These are phyloP conservation scores for Oligia latruncula DNA, from an alignment of 2,888 invertebrate genomes.

Conservation along the genomic window DNA sequence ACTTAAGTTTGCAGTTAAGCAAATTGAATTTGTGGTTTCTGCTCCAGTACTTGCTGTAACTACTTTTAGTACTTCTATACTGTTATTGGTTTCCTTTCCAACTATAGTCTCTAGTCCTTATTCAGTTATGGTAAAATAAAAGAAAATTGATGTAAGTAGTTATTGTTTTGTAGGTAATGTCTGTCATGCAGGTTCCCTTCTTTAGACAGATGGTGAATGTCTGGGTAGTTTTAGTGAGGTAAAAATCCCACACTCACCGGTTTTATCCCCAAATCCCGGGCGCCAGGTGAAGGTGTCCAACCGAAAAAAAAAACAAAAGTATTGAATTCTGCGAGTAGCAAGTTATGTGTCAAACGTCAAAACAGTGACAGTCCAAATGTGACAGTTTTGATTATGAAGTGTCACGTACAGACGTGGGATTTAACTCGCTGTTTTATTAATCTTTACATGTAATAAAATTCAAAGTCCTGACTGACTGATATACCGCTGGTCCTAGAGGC, in stretches of 20 bases:
- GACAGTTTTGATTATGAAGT: background rate
- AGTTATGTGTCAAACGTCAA: background rate
- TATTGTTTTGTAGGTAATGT: background rate
- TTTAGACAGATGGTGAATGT: background rate
- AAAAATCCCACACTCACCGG: background rate
- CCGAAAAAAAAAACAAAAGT: background rate
- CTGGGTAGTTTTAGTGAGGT: background rate
- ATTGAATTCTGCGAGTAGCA: background rate
- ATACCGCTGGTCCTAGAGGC: too few relatives aligned
- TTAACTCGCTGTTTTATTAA: too few relatives aligned
- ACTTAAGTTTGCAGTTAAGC: slow-evolving; percentile 35
- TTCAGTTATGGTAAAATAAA: background rate
- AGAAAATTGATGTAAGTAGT: background rate
- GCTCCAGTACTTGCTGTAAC: slow-evolving; percentile 6
- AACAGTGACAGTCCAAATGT: too few relatives aligned
- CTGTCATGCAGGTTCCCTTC: background rate
- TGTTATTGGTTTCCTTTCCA: slow-evolving; percentile 2
- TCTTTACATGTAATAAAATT: too few relatives aligned
- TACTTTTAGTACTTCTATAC: background rate
- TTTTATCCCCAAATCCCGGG: background rate
- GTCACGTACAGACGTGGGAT: too few relatives aligned
- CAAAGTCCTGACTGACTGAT: too few relatives aligned
- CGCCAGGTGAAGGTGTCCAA: background rate
- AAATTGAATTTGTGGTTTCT: slow-evolving; percentile 46
- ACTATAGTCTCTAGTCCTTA: background rate